A percentile compares a stretch with the other conserved stretches of the same genome.
Conservation (phyloP, 2,113 vertebrate species). For the Eudyptes chrysolophus region DNA sequence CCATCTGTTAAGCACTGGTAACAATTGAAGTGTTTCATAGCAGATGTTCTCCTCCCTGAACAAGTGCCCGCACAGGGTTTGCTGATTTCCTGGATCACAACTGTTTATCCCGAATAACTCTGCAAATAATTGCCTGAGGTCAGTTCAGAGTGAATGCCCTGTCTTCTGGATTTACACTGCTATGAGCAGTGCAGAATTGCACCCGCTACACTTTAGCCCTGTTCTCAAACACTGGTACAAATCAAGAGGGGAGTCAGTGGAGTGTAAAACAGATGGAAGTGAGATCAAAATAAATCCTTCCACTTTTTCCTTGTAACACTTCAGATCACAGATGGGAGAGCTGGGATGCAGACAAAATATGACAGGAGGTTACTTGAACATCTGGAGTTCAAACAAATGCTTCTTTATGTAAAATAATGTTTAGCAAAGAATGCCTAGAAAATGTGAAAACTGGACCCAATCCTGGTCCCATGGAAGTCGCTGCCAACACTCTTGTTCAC, state of each 20-base stretch:
- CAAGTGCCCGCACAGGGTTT: not conserved
- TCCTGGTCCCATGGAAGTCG: not conserved
- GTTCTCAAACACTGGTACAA: not conserved
- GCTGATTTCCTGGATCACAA: conserved; percentile 21
- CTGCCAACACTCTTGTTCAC: conserved; percentile 14
- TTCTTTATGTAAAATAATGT: conserved; percentile 9
- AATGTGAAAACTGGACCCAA: conserved; percentile 25
- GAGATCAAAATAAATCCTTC: conserved; percentile 54
- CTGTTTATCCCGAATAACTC: conserved; percentile 16
- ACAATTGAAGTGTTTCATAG: not conserved
- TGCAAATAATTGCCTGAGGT: conserved; percentile 2
- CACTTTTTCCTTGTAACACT: conserved; percentile 14
- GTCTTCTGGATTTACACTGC: not conserved
- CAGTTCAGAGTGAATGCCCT: not conserved
- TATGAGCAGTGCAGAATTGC: not conserved
- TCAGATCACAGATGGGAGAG: conserved; percentile 30
- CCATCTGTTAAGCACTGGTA: conserved; percentile 37
- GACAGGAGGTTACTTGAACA: conserved; percentile 44
- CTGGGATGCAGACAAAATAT: conserved; percentile 46
- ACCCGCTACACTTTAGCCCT: not conserved
- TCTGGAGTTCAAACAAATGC: conserved; percentile 60
- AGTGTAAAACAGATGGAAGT: conserved; percentile 31
- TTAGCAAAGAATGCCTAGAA: conserved; percentile 30
- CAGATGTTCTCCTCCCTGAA: conserved; percentile 43
- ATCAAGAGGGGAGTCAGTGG: not conserved